phyloP scores from a whole-genome alignment of 2,888 invertebrate species.

The Agriopis leucophaearia region DNA sequence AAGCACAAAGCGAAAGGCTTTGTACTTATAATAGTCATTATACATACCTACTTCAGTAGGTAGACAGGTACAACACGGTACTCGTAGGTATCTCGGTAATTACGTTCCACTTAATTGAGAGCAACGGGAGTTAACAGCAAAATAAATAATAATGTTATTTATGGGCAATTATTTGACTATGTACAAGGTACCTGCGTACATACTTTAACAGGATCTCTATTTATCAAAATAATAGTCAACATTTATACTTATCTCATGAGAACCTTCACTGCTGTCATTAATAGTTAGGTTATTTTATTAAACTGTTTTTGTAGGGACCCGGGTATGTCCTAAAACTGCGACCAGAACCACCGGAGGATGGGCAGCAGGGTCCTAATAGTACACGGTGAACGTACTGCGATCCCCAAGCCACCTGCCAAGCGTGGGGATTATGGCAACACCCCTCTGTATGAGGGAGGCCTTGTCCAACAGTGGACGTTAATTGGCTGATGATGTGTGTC shows the following conservation, averaged over 20 bases:
- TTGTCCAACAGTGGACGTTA: no score
- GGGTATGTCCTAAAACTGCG: no score
- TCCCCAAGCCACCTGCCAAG: no score
- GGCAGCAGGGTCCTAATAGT: no score
- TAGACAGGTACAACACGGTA: conserved; percentile 10
- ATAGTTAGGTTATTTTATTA: not conserved
- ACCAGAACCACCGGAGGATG: no score
- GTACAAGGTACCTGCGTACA: not conserved
- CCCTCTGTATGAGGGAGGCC: no score
- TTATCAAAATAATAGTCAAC: conserved; percentile 13
- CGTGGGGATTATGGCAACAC: no score
- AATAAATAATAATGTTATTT: conserved; percentile 28
- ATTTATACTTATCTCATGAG: not conserved
- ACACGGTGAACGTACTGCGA: no score
- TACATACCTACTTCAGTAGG: conserved; percentile 7
- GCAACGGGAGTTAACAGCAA: conserved; percentile 25
- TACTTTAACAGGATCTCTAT: conserved; percentile 7
- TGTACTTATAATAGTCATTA: conserved; percentile 19
- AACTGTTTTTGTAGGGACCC: conserved; percentile 11
- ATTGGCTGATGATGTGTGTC: no score
- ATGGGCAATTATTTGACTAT: conserved; percentile 4
- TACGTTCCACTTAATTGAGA: conserved; percentile 23
- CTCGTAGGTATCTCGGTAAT: conserved; percentile 23
- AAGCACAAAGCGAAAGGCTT: conserved; percentile 36
- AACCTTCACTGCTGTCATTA: not conserved